Evolutionary conservation across 2,888 invertebrate species (phyloP), one percentile per base, ranked within the genome.

Genomic region (Caenorhabditis sp.): DNA sequence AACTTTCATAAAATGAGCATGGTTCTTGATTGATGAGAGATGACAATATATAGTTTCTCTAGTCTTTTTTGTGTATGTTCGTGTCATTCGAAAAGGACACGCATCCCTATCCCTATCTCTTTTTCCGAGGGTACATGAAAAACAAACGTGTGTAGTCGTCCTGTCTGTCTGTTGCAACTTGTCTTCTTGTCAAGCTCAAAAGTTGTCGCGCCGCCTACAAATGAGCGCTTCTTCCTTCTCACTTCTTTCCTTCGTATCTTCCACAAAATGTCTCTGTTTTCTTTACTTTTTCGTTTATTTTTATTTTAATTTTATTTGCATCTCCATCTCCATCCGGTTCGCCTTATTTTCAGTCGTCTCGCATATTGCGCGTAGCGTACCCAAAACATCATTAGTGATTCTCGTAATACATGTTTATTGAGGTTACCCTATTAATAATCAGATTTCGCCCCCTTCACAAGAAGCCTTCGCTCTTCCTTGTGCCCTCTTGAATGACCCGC

Each of bases 181-280:
- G 58, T 58, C 68, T 43, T 61, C 62, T 71, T 62, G 71, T 71
- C 56, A 56, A 72, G 72, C 72, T 72, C 72, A 72, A 72, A 72
- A 63, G 72, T 72, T 72, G 72, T 72, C 72, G 72, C 72, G 58
- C 37, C 65, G 73, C 65, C 65, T 73, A 73, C 73, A 73, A 73
- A 73, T 73, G 73, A 73, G 73, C 73, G 26, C 30, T 27, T 39
- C 37, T 59, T 35, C 53, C 50, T 53, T 35, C 24, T 35, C 22
- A 46, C 55, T 55, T 46, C 35, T 11, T 26, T 58, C 32, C 52
- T 58, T 58, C 50, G 52, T 50, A 55, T 59, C 39, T 62, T 37
- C 62, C 27, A 15, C 15, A 46, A 26, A 30, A 22, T 22, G 11
- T 55, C 30, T 15, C 20, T 43, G 32, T 46, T 46, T 22, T 22